Evolutionary conservation across 2,797 vertebrate species (phyloP).

Genomic region (Silurus aristotelis): DNA sequence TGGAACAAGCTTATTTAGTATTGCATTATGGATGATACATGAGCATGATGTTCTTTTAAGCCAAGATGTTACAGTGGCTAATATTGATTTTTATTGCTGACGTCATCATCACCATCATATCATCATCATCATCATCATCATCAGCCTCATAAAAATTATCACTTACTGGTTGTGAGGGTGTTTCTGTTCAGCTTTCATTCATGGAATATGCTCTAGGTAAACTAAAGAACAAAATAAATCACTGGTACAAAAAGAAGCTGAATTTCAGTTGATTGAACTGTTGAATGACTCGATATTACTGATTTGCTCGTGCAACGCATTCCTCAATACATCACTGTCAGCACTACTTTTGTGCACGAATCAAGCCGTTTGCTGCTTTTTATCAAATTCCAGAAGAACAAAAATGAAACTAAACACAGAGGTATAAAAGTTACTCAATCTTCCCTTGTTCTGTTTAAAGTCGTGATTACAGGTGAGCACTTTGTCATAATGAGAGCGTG

Average conservation of each 20-base stretch:
- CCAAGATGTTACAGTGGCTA: constrained; percentile 40
- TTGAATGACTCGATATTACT: constrained; percentile 2
- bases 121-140: not conserved
- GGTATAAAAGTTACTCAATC: constrained; percentile 41
- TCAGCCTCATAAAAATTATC: not conserved
- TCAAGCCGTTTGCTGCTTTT: not conserved
- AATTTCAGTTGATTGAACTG: not conserved
- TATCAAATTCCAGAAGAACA: constrained; percentile 1
- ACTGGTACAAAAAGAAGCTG: not conserved
- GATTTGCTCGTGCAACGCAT: constrained; percentile 4
- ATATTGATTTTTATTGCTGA: constrained; percentile 25
- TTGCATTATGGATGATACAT: constrained; percentile 55
- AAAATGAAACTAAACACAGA: constrained; percentile 26
- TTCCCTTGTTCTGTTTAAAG: constrained; percentile 54
- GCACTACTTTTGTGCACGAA: not conserved
- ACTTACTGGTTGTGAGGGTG: constrained; percentile 19
- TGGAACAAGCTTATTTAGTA: constrained; percentile 47
- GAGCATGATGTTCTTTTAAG: constrained; percentile 38
- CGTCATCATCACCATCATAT: not conserved
- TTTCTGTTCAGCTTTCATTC: not conserved
- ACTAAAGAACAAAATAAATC: not conserved
- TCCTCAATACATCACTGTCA: constrained; percentile 22
- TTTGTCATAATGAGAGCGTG: constrained; percentile 61
- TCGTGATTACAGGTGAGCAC: constrained; percentile 56
- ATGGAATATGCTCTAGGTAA: not conserved